Conservation (phyloP, 2,888 invertebrate genomes). For the Lycophotia porphyrea region DNA sequence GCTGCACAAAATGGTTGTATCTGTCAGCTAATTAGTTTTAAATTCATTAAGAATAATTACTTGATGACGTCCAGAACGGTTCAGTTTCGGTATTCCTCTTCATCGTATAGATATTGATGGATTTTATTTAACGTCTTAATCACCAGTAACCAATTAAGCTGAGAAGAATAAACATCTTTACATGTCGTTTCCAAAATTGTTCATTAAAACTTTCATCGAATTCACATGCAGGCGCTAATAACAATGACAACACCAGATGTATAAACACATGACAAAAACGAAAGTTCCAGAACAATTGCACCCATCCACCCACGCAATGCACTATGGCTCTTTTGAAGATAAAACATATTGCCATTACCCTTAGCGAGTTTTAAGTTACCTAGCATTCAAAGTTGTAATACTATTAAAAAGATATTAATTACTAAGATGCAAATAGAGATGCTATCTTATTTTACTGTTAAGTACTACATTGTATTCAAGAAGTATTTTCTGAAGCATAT, state of each 20-base stretch:
- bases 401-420: conserved; percentile 31
- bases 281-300: conserved; percentile 54
- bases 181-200: neutral
- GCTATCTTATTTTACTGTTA: conserved; percentile 14
- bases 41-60: neutral
- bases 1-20: neutral
- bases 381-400: conserved; percentile 8
- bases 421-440: conserved; percentile 8
- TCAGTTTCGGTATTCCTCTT: neutral
- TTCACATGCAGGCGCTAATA: conserved; percentile 56
- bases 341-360: conserved; percentile 30
- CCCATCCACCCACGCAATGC: conserved; percentile 19
- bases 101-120: neutral
- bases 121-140: neutral
- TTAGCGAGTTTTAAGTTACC: conserved; percentile 33
- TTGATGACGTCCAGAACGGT: neutral
- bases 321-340: conserved; percentile 21
- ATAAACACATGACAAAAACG: conserved; percentile 58
- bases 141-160: neutral
- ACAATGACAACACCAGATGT: conserved; percentile 32
- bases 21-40: conserved; percentile 10
- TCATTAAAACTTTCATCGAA: conserved; percentile 26
- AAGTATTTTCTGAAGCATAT: neutral
- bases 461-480: neutral
- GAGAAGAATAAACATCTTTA: neutral